Conservation (phyloP, 2,797 vertebrate species). For the Melanotaenia nigrans region DNA sequence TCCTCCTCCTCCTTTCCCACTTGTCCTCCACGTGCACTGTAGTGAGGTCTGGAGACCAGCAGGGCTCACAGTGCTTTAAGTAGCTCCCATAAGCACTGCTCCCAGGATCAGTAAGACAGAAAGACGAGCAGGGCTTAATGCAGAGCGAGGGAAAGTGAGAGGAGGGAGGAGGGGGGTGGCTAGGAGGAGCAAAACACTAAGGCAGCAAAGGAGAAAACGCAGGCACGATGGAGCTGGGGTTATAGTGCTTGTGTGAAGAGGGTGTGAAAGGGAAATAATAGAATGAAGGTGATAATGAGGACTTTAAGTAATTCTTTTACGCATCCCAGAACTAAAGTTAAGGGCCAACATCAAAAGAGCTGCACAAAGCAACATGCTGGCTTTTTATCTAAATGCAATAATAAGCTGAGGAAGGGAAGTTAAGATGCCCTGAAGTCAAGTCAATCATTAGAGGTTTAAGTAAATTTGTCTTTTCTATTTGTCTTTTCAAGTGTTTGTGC, state of each 20-base stretch:
- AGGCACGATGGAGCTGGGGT: slow-evolving; percentile 52
- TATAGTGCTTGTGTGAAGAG: slow-evolving; percentile 30
- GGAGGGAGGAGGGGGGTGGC: slow-evolving; percentile 36
- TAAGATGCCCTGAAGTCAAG: background rate
- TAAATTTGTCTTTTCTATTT: background rate
- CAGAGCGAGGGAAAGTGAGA: slow-evolving; percentile 49
- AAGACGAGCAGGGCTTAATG: slow-evolving; percentile 73
- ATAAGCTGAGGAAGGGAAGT: fast-evolving
- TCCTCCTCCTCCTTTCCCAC: slow-evolving; percentile 22
- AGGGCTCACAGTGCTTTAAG: slow-evolving; percentile 61
- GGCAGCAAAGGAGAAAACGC: slow-evolving; percentile 66
- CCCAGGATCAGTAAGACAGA: slow-evolving; percentile 64
- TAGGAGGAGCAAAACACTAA: slow-evolving; percentile 78
- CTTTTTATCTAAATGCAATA: background rate
- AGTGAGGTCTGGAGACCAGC: slow-evolving; percentile 65
- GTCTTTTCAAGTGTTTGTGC: background rate
- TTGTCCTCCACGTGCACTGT: slow-evolving; percentile 39
- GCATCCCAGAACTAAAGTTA: background rate
- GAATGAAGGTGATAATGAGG: slow-evolving; percentile 34
- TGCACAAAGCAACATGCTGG: background rate
- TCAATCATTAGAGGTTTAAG: background rate
- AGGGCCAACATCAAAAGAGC: background rate
- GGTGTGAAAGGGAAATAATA: slow-evolving; percentile 52
- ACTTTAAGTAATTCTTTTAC: background rate
- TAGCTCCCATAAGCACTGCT: slow-evolving; percentile 66